Conservation (phyloP, 2,888 invertebrate genomes). For the Polyploca ridens region DNA sequence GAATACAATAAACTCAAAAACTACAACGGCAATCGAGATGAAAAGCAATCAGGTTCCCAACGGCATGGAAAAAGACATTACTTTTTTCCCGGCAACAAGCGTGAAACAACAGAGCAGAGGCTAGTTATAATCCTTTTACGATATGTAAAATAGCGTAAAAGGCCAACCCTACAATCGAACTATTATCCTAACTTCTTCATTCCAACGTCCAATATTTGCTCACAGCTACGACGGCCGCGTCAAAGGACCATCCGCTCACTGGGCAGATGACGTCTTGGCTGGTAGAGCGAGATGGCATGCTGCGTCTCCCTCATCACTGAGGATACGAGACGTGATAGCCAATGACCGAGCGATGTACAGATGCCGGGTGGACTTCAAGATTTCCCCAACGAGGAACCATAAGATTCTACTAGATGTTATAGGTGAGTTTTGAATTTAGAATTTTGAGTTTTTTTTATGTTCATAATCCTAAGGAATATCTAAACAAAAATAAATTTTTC, state of each 20-base stretch:
- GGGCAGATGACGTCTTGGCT: slow-evolving; percentile 88
- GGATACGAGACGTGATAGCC: slow-evolving; percentile 88
- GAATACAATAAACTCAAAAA: too few relatives aligned
- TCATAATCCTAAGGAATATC: too few relatives aligned
- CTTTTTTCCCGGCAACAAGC: too few relatives aligned
- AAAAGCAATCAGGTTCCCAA: too few relatives aligned
- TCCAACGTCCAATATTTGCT: slow-evolving; percentile 39
- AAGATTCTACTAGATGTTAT: slow-evolving; percentile 90
- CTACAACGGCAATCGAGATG: too few relatives aligned
- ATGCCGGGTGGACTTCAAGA: slow-evolving; percentile 92
- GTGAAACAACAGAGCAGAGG: too few relatives aligned
- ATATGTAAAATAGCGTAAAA: not conserved
- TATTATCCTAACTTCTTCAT: not conserved
- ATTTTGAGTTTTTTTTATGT: not conserved
- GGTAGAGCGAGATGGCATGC: slow-evolving; percentile 88
- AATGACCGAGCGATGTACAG: slow-evolving; percentile 91
- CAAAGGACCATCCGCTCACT: slow-evolving; percentile 85
- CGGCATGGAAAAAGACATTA: too few relatives aligned
- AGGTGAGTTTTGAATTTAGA: slow-evolving; percentile 76
- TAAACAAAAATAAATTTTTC: too few relatives aligned
- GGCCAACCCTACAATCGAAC: not conserved
- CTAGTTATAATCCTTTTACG: too few relatives aligned
- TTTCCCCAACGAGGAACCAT: slow-evolving; percentile 91
- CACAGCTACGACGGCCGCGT: slow-evolving; percentile 89
- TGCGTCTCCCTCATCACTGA: slow-evolving; percentile 87